Evolutionary conservation across 2,888 invertebrate species (phyloP).

Genomic region (Pterobdella sp.): DNA sequence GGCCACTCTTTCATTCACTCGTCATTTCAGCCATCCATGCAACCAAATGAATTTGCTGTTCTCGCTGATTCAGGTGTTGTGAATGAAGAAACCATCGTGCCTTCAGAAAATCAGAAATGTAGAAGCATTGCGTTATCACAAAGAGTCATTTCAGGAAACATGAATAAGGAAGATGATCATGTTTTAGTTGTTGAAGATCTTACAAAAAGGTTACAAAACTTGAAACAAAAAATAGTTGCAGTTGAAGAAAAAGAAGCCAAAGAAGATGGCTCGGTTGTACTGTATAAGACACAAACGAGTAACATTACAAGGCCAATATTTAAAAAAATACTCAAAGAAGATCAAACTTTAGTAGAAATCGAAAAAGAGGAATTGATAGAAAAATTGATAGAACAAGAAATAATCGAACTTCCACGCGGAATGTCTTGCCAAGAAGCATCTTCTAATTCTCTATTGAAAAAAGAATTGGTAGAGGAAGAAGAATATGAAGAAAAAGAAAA

Average conservation of each 20-base stretch:
- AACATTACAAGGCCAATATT: constrained; percentile 3
- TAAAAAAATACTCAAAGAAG: constrained; percentile 15
- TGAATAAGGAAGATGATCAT: background rate
- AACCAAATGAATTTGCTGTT: too few species aligned
- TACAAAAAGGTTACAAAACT: background rate
- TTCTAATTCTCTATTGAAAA: background rate
- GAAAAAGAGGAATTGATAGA: constrained; percentile 17
- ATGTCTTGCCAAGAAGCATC: background rate
- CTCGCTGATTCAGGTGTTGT: too few species aligned
- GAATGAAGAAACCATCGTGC: too few species aligned
- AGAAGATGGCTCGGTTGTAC: constrained; percentile 39
- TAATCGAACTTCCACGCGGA: constrained; percentile 17
- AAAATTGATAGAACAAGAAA: constrained; percentile 13
- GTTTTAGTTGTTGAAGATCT: background rate
- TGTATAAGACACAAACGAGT: constrained; percentile 25
- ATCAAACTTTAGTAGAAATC: background rate
- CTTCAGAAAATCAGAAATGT: too few species aligned
- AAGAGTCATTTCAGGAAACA: too few species aligned
- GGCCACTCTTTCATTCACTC: too few species aligned
- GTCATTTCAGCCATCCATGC: too few species aligned
- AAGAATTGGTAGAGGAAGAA: constrained; percentile 11
- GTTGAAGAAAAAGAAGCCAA: constrained; percentile 36
- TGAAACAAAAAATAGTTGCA: constrained; percentile 1
- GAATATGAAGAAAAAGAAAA: constrained; percentile 20
- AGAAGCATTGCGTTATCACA: too few species aligned